Evolutionary conservation across 2,888 invertebrate genomes (phyloP).

Genomic region (Cheiracanthium punctorium): DNA sequence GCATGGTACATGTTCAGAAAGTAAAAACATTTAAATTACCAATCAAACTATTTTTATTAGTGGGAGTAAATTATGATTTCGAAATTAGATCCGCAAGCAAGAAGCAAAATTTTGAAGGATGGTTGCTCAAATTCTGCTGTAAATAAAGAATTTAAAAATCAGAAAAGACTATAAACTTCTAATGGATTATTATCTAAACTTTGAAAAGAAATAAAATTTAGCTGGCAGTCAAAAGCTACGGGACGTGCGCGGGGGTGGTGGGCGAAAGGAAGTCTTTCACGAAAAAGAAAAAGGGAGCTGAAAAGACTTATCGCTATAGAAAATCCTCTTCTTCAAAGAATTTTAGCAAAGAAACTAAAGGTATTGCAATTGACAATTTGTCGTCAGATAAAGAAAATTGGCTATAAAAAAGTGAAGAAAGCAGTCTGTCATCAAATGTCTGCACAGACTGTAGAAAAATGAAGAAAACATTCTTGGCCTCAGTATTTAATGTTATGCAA

Average conservation of each 20-base stretch:
- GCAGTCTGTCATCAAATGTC: slow-evolving; percentile 5
- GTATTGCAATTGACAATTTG: background rate
- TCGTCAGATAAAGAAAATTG: too few species aligned
- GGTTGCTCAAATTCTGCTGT: slow-evolving; percentile 1
- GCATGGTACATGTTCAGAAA: too few species aligned
- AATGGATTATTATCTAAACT: background rate
- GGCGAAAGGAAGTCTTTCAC: background rate
- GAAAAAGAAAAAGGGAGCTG: background rate
- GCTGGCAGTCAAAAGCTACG: background rate
- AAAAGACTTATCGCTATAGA: background rate
- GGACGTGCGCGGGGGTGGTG: background rate
- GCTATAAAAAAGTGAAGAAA: too few species aligned
- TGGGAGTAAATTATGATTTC: background rate
- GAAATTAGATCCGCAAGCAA: background rate
- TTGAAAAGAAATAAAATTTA: slow-evolving; percentile 1
- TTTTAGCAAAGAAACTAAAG: background rate
- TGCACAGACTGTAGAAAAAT: background rate
- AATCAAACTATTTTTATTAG: slow-evolving; percentile 2
- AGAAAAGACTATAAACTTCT: background rate
- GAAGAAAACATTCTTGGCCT: slow-evolving; percentile 8
- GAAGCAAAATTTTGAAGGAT: background rate
- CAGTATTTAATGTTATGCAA: background rate
- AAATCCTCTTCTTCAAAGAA: slow-evolving; percentile 4
- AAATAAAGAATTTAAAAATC: background rate
- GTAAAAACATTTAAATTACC: background rate